phyloP scores from a whole-genome alignment of 2,797 vertebrate genomes.

The Hypotaenidia philippensis region DNA sequence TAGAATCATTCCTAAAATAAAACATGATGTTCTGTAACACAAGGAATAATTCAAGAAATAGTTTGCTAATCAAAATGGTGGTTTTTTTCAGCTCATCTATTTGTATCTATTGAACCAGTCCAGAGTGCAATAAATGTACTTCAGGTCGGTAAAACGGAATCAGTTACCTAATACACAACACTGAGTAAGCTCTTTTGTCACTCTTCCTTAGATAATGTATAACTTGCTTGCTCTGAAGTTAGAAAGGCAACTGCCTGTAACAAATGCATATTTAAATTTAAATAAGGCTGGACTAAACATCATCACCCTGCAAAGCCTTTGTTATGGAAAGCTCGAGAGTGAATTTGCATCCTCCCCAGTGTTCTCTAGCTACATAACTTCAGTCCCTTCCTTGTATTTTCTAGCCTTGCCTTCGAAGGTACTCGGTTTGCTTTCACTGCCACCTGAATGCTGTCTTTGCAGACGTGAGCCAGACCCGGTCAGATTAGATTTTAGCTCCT shows the following conservation, averaged over 20 bases:
- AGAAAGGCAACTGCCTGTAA: background rate
- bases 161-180: background rate
- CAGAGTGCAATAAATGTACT: background rate
- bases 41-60: background rate
- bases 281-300: background rate
- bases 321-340: background rate
- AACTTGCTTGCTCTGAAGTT: background rate
- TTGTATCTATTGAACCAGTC: background rate
- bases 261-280: background rate
- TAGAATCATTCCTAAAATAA: background rate
- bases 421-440: background rate
- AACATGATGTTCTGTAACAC: background rate
- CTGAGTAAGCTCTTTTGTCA: background rate
- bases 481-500: background rate
- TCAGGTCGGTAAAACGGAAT: background rate
- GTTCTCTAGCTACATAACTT: background rate
- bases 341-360: background rate
- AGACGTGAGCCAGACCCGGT: rapidly evolving
- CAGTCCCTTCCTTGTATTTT: background rate
- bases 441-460: rapidly evolving
- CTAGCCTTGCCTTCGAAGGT: rapidly evolving
- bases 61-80: background rate
- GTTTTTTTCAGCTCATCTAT: background rate
- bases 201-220: background rate
- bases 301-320: background rate